Percentiles rank a stretch among this genome's conserved stretches.
phyloP scores from a whole-genome alignment of 2,113 vertebrate species.

The Anoura caudifer region DNA sequence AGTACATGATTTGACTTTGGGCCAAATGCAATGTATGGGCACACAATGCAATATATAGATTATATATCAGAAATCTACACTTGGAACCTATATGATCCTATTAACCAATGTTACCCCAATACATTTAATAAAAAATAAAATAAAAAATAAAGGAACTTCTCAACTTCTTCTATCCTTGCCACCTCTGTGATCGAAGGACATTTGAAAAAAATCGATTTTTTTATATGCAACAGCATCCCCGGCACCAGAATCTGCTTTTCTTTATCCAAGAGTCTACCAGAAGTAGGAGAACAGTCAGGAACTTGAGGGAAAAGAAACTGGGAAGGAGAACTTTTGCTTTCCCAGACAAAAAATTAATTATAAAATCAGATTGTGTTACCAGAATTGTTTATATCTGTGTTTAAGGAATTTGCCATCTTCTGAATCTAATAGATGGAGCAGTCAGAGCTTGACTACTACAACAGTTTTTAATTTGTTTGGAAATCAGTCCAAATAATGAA shows the following conservation, averaged over 20 bases:
- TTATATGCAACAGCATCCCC: not conserved
- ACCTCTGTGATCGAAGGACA: conserved; percentile 13
- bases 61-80: no score
- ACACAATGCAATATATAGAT: no score
- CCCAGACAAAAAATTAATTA: conserved; percentile 66
- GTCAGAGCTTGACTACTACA: conserved; percentile 64
- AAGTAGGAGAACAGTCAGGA: not conserved
- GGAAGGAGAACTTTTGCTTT: conserved; percentile 53
- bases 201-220: conserved; percentile 7
- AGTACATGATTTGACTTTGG: no score
- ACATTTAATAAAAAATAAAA: no score
- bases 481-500: conserved; percentile 71
- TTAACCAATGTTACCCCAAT: no score
- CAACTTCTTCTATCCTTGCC: not conserved
- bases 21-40: no score
- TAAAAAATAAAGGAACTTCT: not conserved
- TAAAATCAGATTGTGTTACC: conserved; percentile 67
- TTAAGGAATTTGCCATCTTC: conserved; percentile 71
- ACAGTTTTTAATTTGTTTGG: conserved; percentile 68
- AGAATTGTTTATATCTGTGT: conserved; percentile 70
- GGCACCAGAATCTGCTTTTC: conserved; percentile 8
- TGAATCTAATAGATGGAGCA: conserved; percentile 66
- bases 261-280: not conserved
- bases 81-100: no score
- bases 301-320: conserved; percentile 27